Base-by-base conservation (phyloP, 2,113 vertebrate genomes). In the Galemys pyrenaicus region DNA sequence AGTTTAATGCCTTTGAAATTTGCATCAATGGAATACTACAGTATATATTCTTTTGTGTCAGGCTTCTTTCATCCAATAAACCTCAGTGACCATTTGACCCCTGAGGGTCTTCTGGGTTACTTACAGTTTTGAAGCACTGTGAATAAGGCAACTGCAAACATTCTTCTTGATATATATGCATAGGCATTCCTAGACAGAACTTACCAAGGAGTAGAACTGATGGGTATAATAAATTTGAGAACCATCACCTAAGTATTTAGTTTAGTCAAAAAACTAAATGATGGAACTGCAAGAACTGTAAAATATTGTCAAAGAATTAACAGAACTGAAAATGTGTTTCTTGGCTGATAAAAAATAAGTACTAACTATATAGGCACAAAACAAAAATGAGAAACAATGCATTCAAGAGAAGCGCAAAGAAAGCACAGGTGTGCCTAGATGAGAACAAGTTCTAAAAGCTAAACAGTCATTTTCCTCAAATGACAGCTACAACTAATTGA, bases 241-340 rank as follows among this genome's bases (percentile, higher is more conserved):
- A 92, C 41, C 54, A 89, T 54, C 68, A 89, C 19, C 62, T 44
- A 87, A 83, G 32, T 75, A 82, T 51, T 93, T 80, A 35, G 65
- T 81, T 81, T 46, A 84, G 51, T 64, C 35, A 84, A 37, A 84
- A 84, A 95, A 94, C 71, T n/a, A 41, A 37, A 35, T 46, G 9
- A 74, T 2, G 9, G n/a, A 96, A 19, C 60, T 86, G 39, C 2
- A 91, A 80, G 88, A 85, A 41, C 19, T 41, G n/a, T 35, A 26
- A 56, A 82, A 81, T 89, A 20, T 58, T 78, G 9, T 44, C 19
- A 71, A 94, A 95, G 85, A 87, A 6, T 35, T 20, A 93, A 79
- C 8, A 70, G 41, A 90, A 89, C n/a, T 73, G 8, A 95, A 89
- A 65, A n/a, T 81, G 90, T 87, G 85, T 64, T 94, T 95, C 51